Conservation (phyloP, 2,113 vertebrate genomes). For the Furnarius figulus region DNA sequence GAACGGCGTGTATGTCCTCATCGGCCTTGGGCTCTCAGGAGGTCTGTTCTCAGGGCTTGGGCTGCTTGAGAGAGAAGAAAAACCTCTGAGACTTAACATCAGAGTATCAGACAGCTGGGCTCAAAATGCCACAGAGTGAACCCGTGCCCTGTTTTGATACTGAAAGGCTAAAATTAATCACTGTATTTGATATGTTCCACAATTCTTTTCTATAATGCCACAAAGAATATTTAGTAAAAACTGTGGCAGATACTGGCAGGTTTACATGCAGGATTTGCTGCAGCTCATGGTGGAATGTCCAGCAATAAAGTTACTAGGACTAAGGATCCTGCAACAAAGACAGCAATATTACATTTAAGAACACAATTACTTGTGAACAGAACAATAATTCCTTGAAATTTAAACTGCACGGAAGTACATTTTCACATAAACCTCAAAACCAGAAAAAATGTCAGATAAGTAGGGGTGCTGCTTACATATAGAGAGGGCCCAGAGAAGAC, state of each 20-base stretch:
- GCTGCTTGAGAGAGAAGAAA: slow-evolving; percentile 45
- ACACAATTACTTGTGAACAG: not conserved
- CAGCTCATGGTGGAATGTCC: not conserved
- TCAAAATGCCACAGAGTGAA: not conserved
- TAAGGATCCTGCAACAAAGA: not conserved
- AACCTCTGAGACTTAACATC: not conserved
- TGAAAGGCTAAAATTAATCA: not conserved
- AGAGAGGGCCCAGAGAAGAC: not conserved
- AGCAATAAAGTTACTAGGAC: not conserved
- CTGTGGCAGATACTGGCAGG: rapidly evolving
- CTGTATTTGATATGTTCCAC: not conserved
- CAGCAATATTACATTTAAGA: not conserved
- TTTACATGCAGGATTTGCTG: not conserved
- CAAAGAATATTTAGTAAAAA: not conserved
- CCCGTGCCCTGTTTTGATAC: not conserved
- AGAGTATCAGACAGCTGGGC: not conserved
- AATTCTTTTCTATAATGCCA: not conserved
- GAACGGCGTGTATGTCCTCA: slow-evolving; percentile 82
- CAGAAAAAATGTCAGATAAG: not conserved
- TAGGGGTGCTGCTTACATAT: slow-evolving; percentile 24
- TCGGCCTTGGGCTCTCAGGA: slow-evolving; percentile 41
- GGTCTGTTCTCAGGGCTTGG: not conserved
- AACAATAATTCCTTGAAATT: not conserved
- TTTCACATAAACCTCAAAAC: not conserved
- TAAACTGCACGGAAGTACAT: not conserved